Percentiles rank a stretch among this genome's conserved stretches.
Evolutionary conservation across 2,797 vertebrate genomes (phyloP).

Genomic region (Austrolebias charrua): DNA sequence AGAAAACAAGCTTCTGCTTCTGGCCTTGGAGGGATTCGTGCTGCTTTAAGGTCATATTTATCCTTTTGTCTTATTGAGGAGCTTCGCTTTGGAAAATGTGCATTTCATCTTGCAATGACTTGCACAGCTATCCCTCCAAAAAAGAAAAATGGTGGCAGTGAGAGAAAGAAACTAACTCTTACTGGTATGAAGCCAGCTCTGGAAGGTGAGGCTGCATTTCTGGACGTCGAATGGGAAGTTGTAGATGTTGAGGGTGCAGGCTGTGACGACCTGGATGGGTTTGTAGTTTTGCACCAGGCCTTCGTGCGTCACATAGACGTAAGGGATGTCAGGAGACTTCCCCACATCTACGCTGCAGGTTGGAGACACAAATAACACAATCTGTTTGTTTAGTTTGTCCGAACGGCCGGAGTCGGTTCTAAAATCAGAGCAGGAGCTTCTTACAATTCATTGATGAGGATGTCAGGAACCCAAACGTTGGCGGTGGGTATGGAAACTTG

Average conservation of each 20-base stretch:
- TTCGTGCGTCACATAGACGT: conserved; percentile 86
- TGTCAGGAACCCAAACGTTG: conserved; percentile 95
- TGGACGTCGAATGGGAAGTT: conserved; percentile 98
- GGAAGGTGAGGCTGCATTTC: conserved; percentile 98
- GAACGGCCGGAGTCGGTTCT: too few relatives aligned
- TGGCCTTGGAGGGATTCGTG: neutral
- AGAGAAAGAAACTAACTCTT: conserved; percentile 43
- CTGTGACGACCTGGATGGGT: conserved; percentile 94
- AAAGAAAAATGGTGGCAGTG: too few relatives aligned
- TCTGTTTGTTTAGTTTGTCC: neutral
- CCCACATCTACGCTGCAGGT: conserved; percentile 90
- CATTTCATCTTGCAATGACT: too few relatives aligned
- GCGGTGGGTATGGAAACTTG: conserved; percentile 88
- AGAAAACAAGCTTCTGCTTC: conserved; percentile 8
- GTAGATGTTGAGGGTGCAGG: conserved; percentile 97
- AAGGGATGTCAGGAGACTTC: conserved; percentile 94
- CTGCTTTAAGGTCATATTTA: neutral
- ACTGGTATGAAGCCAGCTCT: conserved; percentile 98
- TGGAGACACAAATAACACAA: neutral
- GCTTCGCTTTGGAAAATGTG: too few relatives aligned
- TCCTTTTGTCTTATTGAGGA: too few relatives aligned
- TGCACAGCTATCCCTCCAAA: too few relatives aligned
- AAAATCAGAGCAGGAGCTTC: conserved; percentile 43
- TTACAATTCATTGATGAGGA: conserved; percentile 98
- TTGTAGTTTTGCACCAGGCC: conserved; percentile 94